Conservation (phyloP, 2,797 vertebrate genomes). For the Lepilemur ruficaudatus region DNA sequence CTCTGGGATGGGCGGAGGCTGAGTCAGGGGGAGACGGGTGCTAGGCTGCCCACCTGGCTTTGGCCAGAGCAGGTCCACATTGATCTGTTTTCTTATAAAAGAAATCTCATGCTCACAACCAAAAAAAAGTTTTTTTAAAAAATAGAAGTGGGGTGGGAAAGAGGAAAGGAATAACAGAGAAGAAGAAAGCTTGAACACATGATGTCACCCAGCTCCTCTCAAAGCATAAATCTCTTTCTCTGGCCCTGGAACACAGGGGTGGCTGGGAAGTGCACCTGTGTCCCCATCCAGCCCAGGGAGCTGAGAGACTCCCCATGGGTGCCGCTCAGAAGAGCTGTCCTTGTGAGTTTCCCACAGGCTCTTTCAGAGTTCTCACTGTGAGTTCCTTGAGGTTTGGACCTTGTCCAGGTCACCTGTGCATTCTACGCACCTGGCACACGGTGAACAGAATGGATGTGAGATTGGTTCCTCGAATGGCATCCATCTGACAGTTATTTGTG, state of each 20-base stretch:
- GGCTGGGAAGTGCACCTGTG: fast-evolving
- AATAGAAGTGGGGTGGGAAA: background rate
- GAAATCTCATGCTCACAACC: background rate
- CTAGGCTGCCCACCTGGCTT: background rate
- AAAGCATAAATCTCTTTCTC: background rate
- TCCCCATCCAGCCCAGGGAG: fast-evolving
- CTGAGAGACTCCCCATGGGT: background rate
- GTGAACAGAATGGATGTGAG: background rate
- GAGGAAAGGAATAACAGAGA: background rate
- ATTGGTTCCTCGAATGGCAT: too few relatives aligned
- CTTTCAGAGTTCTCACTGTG: fast-evolving
- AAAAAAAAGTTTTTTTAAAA: background rate
- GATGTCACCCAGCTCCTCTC: fast-evolving
- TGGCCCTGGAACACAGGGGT: background rate
- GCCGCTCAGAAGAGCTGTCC: too few relatives aligned
- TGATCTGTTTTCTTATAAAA: background rate
- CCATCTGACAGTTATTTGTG: too few relatives aligned
- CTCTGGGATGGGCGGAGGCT: background rate
- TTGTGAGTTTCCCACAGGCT: too few relatives aligned
- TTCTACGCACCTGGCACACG: background rate
- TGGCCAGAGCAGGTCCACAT: background rate
- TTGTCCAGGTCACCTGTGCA: fast-evolving
- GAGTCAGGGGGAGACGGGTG: fast-evolving
- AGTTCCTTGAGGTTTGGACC: fast-evolving
- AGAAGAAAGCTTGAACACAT: background rate